phyloP scores from a whole-genome alignment of 1,140 invertebrate species.

The Drosophila dunni region DNA sequence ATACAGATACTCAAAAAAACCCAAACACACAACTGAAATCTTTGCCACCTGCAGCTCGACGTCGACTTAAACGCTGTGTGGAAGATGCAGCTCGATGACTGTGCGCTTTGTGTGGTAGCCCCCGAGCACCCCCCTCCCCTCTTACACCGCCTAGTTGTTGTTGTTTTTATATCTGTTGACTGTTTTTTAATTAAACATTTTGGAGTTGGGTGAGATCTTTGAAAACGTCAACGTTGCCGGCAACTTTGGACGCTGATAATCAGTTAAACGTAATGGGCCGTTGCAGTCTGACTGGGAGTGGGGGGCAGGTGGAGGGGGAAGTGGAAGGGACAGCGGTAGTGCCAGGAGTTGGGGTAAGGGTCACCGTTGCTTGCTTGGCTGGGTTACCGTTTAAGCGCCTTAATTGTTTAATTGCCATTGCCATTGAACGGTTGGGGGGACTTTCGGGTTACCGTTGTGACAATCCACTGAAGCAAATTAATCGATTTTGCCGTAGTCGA shows the following conservation, averaged over 20 bases:
- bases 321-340: neutral
- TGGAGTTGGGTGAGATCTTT: conserved; percentile 30
- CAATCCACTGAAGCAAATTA: conserved; percentile 67
- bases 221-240: conserved; percentile 29
- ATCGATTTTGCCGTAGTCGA: conserved; percentile 58
- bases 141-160: neutral
- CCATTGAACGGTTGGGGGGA: conserved; percentile 54
- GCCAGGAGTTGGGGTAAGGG: conserved; percentile 20
- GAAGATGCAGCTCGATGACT: conserved; percentile 57
- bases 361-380: conserved; percentile 37
- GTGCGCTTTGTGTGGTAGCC: conserved; percentile 36
- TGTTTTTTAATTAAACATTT: conserved; percentile 68
- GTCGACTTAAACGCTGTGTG: conserved; percentile 18
- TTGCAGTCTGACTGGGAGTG: conserved; percentile 28
- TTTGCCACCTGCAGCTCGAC: conserved; percentile 54
- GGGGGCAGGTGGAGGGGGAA: neutral
- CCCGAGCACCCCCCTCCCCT: neutral
- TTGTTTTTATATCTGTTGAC: conserved; percentile 53
- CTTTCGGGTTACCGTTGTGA: conserved; percentile 60
- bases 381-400: conserved; percentile 72
- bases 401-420: conserved; percentile 77
- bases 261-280: conserved; percentile 54
- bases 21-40: neutral
- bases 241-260: conserved; percentile 52
- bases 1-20: conserved; percentile 37